Conservation (phyloP, 2,888 invertebrate species). For the Candidula unifasciata region DNA sequence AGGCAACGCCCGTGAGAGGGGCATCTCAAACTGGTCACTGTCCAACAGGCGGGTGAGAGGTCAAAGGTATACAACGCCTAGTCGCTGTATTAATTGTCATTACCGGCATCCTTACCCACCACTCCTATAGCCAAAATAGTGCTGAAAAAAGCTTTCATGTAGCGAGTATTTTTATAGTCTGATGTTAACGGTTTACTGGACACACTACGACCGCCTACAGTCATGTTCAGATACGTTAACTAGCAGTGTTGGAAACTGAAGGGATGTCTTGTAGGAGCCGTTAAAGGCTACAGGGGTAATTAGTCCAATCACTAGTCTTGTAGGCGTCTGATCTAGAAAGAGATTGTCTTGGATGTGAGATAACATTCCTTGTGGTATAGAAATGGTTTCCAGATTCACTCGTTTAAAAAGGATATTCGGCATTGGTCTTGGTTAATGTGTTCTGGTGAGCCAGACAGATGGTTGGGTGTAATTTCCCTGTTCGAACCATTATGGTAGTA, state of each 20-base stretch:
- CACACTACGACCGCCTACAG: slow-evolving; percentile 28
- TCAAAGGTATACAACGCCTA: slow-evolving; percentile 18
- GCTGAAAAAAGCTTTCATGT: background rate
- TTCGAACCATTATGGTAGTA: slow-evolving; percentile 27
- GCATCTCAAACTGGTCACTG: slow-evolving; percentile 21
- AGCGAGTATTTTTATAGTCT: background rate
- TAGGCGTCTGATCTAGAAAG: slow-evolving; percentile 32
- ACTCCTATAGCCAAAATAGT: no score
- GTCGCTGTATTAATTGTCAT: no score
- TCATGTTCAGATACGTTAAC: slow-evolving; percentile 8
- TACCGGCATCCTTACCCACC: no score
- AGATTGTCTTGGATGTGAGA: slow-evolving; percentile 4
- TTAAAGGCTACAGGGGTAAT: slow-evolving; percentile 31
- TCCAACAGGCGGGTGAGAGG: slow-evolving; percentile 13
- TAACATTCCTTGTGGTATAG: slow-evolving; percentile 13
- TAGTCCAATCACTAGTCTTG: slow-evolving; percentile 25
- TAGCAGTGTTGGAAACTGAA: slow-evolving; percentile 40
- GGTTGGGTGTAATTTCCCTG: slow-evolving; percentile 15
- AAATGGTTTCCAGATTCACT: slow-evolving; percentile 1
- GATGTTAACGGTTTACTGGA: slow-evolving; percentile 34
- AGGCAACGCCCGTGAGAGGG: background rate
- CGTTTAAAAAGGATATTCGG: slow-evolving; percentile 41
- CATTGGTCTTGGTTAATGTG: slow-evolving; percentile 1
- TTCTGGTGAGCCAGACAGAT: slow-evolving; percentile 19
- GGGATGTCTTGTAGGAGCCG: slow-evolving; percentile 35